Evolutionary conservation across 2,113 vertebrate genomes (phyloP).

Genomic region (Clarias gariepinus): DNA sequence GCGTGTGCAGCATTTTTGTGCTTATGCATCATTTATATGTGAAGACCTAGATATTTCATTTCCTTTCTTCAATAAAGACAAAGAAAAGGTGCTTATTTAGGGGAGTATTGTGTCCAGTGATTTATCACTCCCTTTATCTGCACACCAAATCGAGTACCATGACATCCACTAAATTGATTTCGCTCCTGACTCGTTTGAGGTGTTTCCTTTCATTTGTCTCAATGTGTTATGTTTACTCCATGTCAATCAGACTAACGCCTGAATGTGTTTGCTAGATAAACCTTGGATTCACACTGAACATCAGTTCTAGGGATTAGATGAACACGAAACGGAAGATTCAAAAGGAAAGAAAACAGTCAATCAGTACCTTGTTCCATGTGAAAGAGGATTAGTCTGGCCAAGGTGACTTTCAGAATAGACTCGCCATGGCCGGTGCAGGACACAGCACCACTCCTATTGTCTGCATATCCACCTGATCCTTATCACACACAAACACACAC

Average conservation of each 20-base stretch:
- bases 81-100: conserved; percentile 31
- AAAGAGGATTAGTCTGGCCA: conserved; percentile 70
- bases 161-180: conserved; percentile 21
- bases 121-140: conserved; percentile 36
- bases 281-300: conserved; percentile 4
- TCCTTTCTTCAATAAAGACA: conserved; percentile 18
- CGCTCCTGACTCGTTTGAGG: conserved; percentile 9
- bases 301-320: neutral
- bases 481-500: conserved; percentile 25
- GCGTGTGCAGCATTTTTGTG: neutral
- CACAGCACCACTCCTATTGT: conserved; percentile 66
- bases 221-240: conserved; percentile 26
- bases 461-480: conserved; percentile 70
- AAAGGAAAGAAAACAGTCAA: conserved; percentile 21
- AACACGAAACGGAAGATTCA: neutral
- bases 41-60: neutral
- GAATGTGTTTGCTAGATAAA: conserved; percentile 21
- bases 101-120: conserved; percentile 31
- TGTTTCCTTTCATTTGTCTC: conserved; percentile 34
- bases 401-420: conserved; percentile 72
- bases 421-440: conserved; percentile 70
- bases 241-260: conserved; percentile 28
- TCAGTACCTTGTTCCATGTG: conserved; percentile 70
- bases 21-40: neutral
- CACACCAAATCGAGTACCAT: conserved; percentile 33